Conservation (phyloP, 2,797 vertebrate species). For the Hybognathus amarus region DNA sequence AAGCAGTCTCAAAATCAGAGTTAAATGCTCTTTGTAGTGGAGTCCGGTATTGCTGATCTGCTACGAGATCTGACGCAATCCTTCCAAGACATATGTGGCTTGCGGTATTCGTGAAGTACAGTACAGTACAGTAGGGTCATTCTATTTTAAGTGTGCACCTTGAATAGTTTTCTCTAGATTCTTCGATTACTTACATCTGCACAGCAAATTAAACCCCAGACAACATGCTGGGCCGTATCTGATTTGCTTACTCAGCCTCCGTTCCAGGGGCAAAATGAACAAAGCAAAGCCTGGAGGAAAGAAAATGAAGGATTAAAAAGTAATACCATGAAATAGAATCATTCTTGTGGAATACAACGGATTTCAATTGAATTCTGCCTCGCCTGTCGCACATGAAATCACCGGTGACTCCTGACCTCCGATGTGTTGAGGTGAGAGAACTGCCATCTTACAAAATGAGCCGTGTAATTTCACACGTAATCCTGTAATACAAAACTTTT, state of each 20-base stretch:
- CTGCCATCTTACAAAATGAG: not conserved
- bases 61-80: conserved; percentile 18
- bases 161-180: conserved; percentile 51
- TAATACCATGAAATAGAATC: conserved; percentile 27
- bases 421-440: not conserved
- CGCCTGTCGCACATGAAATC: not conserved
- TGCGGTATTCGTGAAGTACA: not conserved
- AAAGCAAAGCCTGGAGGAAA: conserved; percentile 33
- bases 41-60: not conserved
- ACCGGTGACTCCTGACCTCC: not conserved
- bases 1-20: not conserved
- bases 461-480: not conserved
- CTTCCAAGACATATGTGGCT: not conserved
- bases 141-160: conserved; percentile 3
- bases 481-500: not conserved
- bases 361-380: not conserved
- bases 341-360: not conserved
- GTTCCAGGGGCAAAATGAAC: conserved; percentile 33
- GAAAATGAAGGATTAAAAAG: conserved; percentile 18
- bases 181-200: conserved; percentile 50
- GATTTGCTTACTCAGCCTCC: conserved; percentile 61
- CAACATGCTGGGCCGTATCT: conserved; percentile 58
- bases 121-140: not conserved
- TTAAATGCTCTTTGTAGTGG: not conserved
- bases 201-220: conserved; percentile 63